phyloP scores from a whole-genome alignment of 30 jellyfish, hydroid and myxozoan species.

The Pseudorhiza aurosa region DNA sequence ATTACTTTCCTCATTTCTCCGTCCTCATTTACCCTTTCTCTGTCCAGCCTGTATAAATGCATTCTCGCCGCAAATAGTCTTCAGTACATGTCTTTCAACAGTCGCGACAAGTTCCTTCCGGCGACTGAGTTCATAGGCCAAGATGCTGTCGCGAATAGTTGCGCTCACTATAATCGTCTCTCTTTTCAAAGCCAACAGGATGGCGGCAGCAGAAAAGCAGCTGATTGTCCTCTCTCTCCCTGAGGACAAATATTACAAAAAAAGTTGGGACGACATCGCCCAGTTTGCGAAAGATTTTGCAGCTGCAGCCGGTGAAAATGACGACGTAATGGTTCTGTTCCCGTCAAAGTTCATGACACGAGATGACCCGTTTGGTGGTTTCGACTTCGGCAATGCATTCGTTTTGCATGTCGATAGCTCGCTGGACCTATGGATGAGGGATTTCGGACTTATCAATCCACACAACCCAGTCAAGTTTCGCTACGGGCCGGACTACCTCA shows the following conservation, averaged over 20 bases:
- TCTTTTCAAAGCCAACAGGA: slow-evolving; percentile 3
- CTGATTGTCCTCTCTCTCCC: slow-evolving; percentile 57
- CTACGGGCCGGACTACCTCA: slow-evolving; percentile 54
- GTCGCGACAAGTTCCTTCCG: not conserved
- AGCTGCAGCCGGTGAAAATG: slow-evolving; percentile 44
- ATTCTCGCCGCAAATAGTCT: not conserved
- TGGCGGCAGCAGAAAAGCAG: slow-evolving; percentile 71
- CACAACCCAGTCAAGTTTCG: slow-evolving; percentile 47
- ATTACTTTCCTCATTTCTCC: no score
- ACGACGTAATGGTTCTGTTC: slow-evolving; percentile 50
- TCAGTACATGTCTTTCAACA: not conserved
- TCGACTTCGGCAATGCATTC: slow-evolving; percentile 48
- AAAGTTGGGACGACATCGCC: slow-evolving; percentile 44
- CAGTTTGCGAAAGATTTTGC: slow-evolving; percentile 59
- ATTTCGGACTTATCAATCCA: slow-evolving; percentile 55
- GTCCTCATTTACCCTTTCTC: no score
- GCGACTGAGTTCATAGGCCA: no score
- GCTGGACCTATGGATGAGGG: slow-evolving; percentile 66
- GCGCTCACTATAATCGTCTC: not conserved
- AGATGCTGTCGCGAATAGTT: not conserved
- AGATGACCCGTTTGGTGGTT: slow-evolving; percentile 25
- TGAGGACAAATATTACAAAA: slow-evolving; percentile 52
- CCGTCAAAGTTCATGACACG: slow-evolving; percentile 31
- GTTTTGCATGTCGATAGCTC: slow-evolving; percentile 37
- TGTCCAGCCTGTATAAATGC: not conserved